Evolutionary conservation across 2,888 invertebrate genomes (phyloP).

Genomic region (Brachycybe producta): DNA sequence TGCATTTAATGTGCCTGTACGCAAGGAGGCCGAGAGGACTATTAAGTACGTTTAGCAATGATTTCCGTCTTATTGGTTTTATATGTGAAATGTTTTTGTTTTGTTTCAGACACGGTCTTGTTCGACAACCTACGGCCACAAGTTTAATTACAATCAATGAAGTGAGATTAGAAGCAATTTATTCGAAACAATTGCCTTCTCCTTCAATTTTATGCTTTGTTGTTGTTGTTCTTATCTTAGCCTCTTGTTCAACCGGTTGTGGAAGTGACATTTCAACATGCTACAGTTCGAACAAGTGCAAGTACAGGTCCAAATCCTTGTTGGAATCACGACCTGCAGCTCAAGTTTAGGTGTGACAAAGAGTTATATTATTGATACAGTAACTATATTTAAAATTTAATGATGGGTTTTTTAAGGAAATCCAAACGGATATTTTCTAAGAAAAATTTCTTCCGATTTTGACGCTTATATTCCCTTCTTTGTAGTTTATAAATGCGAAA

Average conservation of each 20-base stretch:
- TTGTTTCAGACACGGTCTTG: not conserved
- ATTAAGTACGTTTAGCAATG: too few species aligned
- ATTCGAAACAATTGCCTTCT: not conserved
- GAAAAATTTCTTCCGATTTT: too few species aligned
- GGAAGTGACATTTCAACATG: slow-evolving; percentile 55
- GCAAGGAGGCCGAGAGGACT: slow-evolving; percentile 27
- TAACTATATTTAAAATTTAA: too few species aligned
- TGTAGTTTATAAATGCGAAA: too few species aligned
- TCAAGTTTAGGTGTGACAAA: slow-evolving; percentile 48
- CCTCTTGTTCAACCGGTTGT: slow-evolving; percentile 56
- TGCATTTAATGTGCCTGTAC: slow-evolving; percentile 49
- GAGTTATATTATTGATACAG: slow-evolving; percentile 1
- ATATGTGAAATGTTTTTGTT: too few species aligned
- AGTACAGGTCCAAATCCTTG: slow-evolving; percentile 72
- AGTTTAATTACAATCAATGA: slow-evolving; percentile 16
- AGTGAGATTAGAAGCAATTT: slow-evolving; percentile 12
- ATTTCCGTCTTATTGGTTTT: too few species aligned
- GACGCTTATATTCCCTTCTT: too few species aligned
- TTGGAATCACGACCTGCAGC: slow-evolving; percentile 76
- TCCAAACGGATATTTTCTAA: too few species aligned
- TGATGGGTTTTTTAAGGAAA: too few species aligned
- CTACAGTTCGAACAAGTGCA: slow-evolving; percentile 49
- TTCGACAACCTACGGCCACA: not conserved
- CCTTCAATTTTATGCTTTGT: not conserved
- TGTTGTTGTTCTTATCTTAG: slow-evolving; percentile 4